Conservation (phyloP, 2,797 vertebrate genomes). For the Lagorchestes hirsutus region DNA sequence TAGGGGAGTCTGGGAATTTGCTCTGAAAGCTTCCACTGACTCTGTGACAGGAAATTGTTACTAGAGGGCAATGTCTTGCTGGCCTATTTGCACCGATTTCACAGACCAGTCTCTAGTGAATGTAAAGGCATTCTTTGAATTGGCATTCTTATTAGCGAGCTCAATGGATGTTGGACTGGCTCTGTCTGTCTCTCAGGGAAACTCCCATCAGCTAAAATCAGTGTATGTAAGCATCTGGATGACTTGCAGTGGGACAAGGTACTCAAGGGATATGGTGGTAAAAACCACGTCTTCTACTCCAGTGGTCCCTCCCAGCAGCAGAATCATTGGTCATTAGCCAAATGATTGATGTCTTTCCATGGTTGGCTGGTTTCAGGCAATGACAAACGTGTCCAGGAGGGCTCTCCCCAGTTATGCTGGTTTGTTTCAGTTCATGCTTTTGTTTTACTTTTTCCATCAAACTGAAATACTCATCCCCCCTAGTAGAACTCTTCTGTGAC, state of each 20-base stretch:
- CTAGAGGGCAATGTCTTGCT: slow-evolving; percentile 63
- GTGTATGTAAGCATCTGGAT: not conserved
- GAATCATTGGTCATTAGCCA: slow-evolving; percentile 48
- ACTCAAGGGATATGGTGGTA: not conserved
- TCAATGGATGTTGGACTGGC: not conserved
- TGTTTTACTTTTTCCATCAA: slow-evolving; percentile 48
- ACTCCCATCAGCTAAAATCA: not conserved
- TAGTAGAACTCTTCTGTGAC: slow-evolving; percentile 27
- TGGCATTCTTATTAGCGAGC: slow-evolving; percentile 49
- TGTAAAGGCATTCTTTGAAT: not conserved
- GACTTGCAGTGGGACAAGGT: slow-evolving; percentile 29
- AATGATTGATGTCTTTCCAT: slow-evolving; percentile 50
- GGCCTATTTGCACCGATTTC: slow-evolving; percentile 59
- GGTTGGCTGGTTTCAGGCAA: slow-evolving; percentile 46
- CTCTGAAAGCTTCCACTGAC: slow-evolving; percentile 30
- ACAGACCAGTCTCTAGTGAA: slow-evolving; percentile 31
- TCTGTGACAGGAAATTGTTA: slow-evolving; percentile 68
- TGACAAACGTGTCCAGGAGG: slow-evolving; percentile 39
- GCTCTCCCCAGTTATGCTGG: slow-evolving; percentile 6
- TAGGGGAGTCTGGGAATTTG: slow-evolving; percentile 44
- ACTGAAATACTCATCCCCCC: slow-evolving; percentile 39
- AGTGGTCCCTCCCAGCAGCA: slow-evolving; percentile 27
- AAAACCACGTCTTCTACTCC: not conserved
- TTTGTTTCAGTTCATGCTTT: slow-evolving; percentile 30
- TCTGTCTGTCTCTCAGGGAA: not conserved